Conservation (phyloP, 30 jellyfish, hydroid and myxozoan species). For the Aurelia aurita region DNA sequence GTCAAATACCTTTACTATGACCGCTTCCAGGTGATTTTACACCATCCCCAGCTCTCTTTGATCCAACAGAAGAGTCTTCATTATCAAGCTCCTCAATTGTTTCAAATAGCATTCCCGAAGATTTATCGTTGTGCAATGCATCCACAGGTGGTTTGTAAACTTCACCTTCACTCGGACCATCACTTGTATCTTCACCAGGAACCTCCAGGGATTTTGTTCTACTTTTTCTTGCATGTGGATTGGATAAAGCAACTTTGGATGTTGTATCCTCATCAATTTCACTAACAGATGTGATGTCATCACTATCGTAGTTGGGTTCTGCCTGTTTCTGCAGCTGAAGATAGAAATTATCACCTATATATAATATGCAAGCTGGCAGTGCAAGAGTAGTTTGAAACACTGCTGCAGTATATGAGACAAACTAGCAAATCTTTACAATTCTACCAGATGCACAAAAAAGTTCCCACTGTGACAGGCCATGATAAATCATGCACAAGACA, state of each 20-base stretch:
- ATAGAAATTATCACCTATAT: not conserved
- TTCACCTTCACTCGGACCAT: slow-evolving; percentile 74
- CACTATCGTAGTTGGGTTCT: slow-evolving; percentile 51
- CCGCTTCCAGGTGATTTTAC: slow-evolving; percentile 19
- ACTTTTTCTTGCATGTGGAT: not conserved
- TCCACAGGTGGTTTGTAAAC: slow-evolving; percentile 41
- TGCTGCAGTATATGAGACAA: too few species aligned
- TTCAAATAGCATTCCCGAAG: slow-evolving; percentile 9
- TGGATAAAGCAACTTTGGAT: not conserved
- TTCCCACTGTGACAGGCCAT: too few species aligned
- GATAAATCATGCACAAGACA: too few species aligned
- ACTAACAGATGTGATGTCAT: slow-evolving; percentile 64
- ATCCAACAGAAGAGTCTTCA: slow-evolving; percentile 14
- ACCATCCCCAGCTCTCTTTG: slow-evolving; percentile 15
- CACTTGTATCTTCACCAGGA: slow-evolving; percentile 34
- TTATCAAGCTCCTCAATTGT: slow-evolving; percentile 60
- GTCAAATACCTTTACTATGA: slow-evolving; percentile 9
- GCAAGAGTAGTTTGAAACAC: too few species aligned
- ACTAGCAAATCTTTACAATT: too few species aligned
- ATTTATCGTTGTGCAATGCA: not conserved
- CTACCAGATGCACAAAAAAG: too few species aligned
- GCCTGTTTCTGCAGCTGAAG: slow-evolving; percentile 11
- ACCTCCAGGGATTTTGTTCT: not conserved
- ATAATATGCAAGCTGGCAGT: too few species aligned
- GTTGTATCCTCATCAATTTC: slow-evolving; percentile 62